Percentiles rank a stretch among this genome's conserved stretches.
phyloP scores from a whole-genome alignment of 1,140 invertebrate species.

The Solen grandis region DNA sequence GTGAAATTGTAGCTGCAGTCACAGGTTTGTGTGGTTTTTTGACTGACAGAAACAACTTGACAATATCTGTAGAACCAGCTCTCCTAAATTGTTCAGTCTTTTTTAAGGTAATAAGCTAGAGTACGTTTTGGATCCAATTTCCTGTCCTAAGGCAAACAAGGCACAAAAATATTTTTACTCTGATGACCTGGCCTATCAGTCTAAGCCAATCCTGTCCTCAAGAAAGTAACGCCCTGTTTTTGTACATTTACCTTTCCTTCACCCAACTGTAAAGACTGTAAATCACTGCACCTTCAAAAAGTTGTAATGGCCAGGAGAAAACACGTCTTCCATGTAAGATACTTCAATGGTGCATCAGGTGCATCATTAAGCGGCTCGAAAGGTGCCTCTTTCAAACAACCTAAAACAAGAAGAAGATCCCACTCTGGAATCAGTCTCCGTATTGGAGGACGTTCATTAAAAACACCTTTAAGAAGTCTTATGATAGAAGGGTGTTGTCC shows the following conservation, averaged over 20 bases:
- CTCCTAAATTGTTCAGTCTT: background rate
- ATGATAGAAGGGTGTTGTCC: background rate
- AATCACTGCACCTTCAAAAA: conserved; percentile 53
- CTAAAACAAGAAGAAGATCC: conserved; percentile 34
- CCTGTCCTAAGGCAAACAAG: conserved; percentile 1
- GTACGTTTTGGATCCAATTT: conserved; percentile 12
- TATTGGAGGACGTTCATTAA: conserved; percentile 17
- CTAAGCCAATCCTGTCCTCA: conserved; percentile 16
- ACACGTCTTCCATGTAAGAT: background rate
- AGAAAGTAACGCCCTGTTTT: conserved; percentile 33
- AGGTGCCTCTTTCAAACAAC: conserved; percentile 14
- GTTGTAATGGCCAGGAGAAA: conserved; percentile 31
- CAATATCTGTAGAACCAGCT: background rate
- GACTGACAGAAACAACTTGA: background rate
- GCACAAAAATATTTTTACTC: conserved; percentile 14
- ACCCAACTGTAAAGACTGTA: conserved; percentile 44
- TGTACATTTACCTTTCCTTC: conserved; percentile 43
- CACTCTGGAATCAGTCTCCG: conserved; percentile 18
- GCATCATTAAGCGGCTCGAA: conserved; percentile 26
- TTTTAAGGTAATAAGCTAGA: no score
- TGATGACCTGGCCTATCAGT: conserved; percentile 21
- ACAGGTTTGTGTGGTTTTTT: conserved; percentile 2
- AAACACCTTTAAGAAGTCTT: conserved; percentile 17
- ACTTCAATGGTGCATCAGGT: background rate
- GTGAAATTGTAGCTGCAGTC: background rate